phyloP scores from a whole-genome alignment of 2,888 invertebrate species.

The Eumerus sabulonum region DNA sequence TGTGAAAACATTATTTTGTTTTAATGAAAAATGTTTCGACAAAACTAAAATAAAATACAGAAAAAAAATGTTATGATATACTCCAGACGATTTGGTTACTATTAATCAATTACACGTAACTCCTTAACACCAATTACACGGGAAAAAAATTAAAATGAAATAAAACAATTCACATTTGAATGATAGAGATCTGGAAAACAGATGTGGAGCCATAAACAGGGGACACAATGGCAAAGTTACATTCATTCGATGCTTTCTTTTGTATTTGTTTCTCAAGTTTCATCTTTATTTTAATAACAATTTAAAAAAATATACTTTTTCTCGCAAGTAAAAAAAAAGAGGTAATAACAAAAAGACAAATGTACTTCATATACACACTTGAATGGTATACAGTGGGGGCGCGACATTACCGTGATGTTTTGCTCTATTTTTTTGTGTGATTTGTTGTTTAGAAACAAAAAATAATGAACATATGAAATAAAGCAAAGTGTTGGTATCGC shows the following conservation, averaged over 20 bases:
- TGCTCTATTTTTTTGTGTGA: too few relatives aligned
- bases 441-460: too few relatives aligned
- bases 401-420: too few relatives aligned
- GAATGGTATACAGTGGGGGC: too few relatives aligned
- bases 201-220: not conserved
- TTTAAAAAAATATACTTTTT: not conserved
- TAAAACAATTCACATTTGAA: slow-evolving; percentile 16
- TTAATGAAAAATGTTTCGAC: slow-evolving; percentile 37
- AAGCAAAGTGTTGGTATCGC: slow-evolving; percentile 13
- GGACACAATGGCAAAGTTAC: not conserved
- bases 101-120: slow-evolving; percentile 59
- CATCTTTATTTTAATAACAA: not conserved
- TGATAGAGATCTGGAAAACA: slow-evolving; percentile 8
- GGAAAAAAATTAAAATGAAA: too few relatives aligned
- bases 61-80: slow-evolving; percentile 31
- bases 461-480: slow-evolving; percentile 10
- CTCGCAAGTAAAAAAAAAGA: too few relatives aligned
- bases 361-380: too few relatives aligned
- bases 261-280: too few relatives aligned
- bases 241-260: too few relatives aligned
- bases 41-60: too few relatives aligned
- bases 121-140: slow-evolving; percentile 55
- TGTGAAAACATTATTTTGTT: too few relatives aligned
- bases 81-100: slow-evolving; percentile 63
- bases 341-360: too few relatives aligned